phyloP scores from a whole-genome alignment of 2,113 vertebrate species.

The Edolisoma coerulescens region DNA sequence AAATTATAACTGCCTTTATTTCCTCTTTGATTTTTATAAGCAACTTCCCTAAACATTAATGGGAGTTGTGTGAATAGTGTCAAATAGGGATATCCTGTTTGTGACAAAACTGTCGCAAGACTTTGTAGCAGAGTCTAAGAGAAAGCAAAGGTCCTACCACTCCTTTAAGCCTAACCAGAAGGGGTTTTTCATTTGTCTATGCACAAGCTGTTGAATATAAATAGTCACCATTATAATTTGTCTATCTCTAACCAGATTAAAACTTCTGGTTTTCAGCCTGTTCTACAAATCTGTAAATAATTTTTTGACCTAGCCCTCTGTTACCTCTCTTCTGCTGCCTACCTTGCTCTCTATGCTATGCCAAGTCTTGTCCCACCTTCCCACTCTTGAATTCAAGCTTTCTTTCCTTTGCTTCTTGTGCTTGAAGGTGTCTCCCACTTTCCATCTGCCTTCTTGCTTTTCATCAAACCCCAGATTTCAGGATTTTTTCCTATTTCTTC shows the following conservation, averaged over 20 bases:
- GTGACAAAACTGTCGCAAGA: neutral
- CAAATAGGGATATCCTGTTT: neutral
- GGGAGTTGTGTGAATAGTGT: neutral
- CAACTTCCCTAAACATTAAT: neutral
- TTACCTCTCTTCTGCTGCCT: neutral
- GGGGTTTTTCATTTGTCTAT: neutral
- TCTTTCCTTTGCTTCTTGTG: neutral
- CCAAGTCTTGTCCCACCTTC: neutral
- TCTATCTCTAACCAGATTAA: neutral
- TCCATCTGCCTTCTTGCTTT: slow-evolving; percentile 13
- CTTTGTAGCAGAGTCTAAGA: neutral
- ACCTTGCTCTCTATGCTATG: neutral
- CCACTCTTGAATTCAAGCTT: neutral
- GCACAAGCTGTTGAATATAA: neutral
- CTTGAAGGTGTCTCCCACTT: slow-evolving; percentile 34
- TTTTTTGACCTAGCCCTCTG: neutral
- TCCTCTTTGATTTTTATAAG: neutral
- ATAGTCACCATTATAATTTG: neutral
- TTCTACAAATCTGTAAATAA: neutral
- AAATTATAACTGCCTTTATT: neutral
- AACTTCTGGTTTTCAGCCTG: neutral
- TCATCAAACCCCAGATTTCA: neutral
- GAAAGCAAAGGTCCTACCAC: neutral
- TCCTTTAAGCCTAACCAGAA: neutral
- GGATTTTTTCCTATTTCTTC: neutral